These are phyloP conservation scores for Drosophila lacicola DNA, from an alignment of 2,888 invertebrate species.

Conservation along the genomic window DNA sequence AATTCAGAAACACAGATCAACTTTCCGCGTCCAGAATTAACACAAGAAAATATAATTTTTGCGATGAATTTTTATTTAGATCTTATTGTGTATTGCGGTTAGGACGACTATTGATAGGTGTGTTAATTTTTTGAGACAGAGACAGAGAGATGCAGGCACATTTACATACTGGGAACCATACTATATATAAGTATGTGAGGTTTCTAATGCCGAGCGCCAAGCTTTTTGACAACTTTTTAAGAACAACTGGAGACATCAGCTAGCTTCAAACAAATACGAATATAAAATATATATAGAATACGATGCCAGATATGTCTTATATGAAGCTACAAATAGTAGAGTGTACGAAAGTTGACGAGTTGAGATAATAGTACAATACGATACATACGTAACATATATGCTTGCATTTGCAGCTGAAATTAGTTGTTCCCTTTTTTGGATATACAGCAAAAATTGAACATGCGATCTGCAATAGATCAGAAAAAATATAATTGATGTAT, in stretches of 20 bases:
- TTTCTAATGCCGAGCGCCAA: neutral
- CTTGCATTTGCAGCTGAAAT: slow-evolving; percentile 26
- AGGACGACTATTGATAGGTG: too few relatives aligned
- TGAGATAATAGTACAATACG: neutral
- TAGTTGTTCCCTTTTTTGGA: slow-evolving; percentile 40
- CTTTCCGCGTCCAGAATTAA: too few relatives aligned
- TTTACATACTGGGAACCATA: too few relatives aligned
- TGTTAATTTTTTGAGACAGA: neutral
- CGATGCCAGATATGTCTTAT: slow-evolving; percentile 12
- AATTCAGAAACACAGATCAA: too few relatives aligned
- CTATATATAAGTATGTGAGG: neutral
- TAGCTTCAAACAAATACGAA: slow-evolving; percentile 10
- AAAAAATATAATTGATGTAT: slow-evolving; percentile 32
- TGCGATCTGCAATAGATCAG: slow-evolving; percentile 71
- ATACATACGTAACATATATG: slow-evolving; percentile 47
- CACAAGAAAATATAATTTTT: neutral
- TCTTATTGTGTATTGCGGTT: neutral
- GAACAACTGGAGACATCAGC: slow-evolving; percentile 4
- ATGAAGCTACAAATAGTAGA: slow-evolving; percentile 2
- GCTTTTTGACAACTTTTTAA: neutral
- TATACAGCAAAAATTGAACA: slow-evolving; percentile 66
- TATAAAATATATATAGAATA: neutral
- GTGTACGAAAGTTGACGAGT: neutral
- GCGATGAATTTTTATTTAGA: neutral
- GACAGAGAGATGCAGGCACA: too few relatives aligned